Conservation (phyloP, 2,888 invertebrate species). For the Drosophila macrothrix region DNA sequence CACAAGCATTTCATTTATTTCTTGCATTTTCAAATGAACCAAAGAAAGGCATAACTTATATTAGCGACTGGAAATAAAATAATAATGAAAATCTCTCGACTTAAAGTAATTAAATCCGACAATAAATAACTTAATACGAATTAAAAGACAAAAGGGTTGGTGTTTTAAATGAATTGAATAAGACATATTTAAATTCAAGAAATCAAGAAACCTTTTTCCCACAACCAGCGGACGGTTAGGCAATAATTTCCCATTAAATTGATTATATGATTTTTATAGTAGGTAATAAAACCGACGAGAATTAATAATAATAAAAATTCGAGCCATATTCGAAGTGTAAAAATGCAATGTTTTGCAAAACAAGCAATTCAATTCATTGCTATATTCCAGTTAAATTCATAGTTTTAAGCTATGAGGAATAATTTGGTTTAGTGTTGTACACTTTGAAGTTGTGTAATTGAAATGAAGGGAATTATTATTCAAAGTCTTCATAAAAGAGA, state of each 20-base stretch:
- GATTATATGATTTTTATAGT: neutral
- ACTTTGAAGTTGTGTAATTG: slow-evolving; percentile 15
- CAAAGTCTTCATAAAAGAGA: slow-evolving; percentile 17
- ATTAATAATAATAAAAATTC: neutral
- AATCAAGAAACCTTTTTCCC: neutral
- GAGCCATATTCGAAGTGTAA: no score
- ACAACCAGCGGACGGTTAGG: neutral
- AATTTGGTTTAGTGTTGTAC: neutral
- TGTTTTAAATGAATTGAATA: neutral
- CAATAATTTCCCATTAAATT: neutral
- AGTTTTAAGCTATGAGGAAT: neutral
- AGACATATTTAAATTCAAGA: neutral
- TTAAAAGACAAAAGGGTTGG: accelerated
- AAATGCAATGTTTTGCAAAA: neutral
- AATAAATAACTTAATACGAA: neutral
- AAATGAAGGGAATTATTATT: slow-evolving; percentile 14
- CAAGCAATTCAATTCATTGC: neutral
- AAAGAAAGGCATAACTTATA: neutral
- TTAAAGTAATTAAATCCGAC: neutral
- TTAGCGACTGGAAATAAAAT: neutral
- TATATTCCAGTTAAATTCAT: neutral
- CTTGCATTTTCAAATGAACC: neutral
- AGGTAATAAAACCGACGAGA: neutral
- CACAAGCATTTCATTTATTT: neutral
- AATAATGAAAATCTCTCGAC: neutral